These are phyloP conservation scores for Hyles vespertilio DNA, from an alignment of 1,140 invertebrate genomes.

Conservation along the genomic window DNA sequence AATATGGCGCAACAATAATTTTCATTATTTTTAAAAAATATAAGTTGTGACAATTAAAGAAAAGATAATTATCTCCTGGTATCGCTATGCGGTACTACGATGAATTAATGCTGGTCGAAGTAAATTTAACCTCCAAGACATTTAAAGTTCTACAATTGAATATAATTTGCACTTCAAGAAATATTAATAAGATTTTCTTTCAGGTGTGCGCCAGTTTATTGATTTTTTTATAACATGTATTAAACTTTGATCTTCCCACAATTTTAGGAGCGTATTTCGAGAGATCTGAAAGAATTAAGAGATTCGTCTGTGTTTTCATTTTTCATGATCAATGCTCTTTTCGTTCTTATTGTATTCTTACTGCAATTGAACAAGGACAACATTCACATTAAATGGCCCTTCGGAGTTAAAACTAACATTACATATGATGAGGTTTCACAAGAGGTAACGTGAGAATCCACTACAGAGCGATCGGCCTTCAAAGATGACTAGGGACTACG, in stretches of 20 bases:
- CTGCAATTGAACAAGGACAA: conserved; percentile 97
- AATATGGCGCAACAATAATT: too few species aligned
- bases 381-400: conserved; percentile 94
- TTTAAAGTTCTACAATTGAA: too few species aligned
- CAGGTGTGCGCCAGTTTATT: conserved; percentile 16
- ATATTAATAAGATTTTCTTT: conserved; percentile 33
- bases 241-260: conserved; percentile 36
- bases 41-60: too few species aligned
- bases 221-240: conserved; percentile 12
- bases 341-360: conserved; percentile 98
- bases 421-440: conserved; percentile 90
- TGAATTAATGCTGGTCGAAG: too few species aligned
- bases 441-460: conserved; percentile 84
- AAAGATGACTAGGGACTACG: conserved; percentile 60
- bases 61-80: too few species aligned
- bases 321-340: conserved; percentile 98
- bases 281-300: conserved; percentile 93
- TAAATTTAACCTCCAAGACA: too few species aligned
- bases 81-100: too few species aligned
- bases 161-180: too few species aligned
- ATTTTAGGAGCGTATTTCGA: conserved; percentile 91
- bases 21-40: too few species aligned
- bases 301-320: conserved; percentile 97
- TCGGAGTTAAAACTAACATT: conserved; percentile 95
- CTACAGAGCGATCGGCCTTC: conserved; percentile 58